A percentile compares a stretch with the other conserved stretches of the same genome.
Evolutionary conservation across 2,113 vertebrate species (phyloP).

Genomic region (Sciurus niger): DNA sequence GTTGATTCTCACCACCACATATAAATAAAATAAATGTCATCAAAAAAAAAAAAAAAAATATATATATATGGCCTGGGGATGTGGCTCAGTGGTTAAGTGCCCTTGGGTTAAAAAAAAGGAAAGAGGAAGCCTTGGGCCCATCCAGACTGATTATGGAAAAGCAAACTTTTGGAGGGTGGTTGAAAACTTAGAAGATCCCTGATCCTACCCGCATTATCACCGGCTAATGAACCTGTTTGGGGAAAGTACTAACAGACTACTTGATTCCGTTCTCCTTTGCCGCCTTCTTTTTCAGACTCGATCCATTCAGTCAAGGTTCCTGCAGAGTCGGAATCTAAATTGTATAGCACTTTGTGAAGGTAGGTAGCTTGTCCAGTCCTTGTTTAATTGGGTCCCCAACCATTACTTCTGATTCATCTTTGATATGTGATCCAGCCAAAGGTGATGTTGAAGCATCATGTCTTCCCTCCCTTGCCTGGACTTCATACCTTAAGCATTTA

Average conservation of each 20-base stretch:
- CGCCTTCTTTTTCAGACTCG: slow-evolving; percentile 91
- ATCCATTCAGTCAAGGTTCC: slow-evolving; percentile 98
- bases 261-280: slow-evolving; percentile 7
- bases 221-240: background rate
- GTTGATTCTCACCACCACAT: too few relatives aligned
- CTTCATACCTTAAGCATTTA: background rate
- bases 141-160: slow-evolving; percentile 1
- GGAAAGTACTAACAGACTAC: background rate
- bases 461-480: background rate
- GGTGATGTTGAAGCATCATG: background rate
- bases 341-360: slow-evolving; percentile 99
- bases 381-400: background rate
- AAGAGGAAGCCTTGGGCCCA: slow-evolving; percentile 22
- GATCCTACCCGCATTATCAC: background rate
- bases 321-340: slow-evolving; percentile 99
- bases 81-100: too few relatives aligned
- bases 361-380: slow-evolving; percentile 79
- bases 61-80: too few relatives aligned
- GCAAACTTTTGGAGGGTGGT: background rate
- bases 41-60: too few relatives aligned
- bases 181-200: background rate
- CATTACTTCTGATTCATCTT: slow-evolving; percentile 9
- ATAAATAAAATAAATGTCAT: too few relatives aligned
- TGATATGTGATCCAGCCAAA: background rate
- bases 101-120: too few relatives aligned